phyloP scores from a whole-genome alignment of 2,888 invertebrate genomes.

The Macrosiphum euphorbiae region DNA sequence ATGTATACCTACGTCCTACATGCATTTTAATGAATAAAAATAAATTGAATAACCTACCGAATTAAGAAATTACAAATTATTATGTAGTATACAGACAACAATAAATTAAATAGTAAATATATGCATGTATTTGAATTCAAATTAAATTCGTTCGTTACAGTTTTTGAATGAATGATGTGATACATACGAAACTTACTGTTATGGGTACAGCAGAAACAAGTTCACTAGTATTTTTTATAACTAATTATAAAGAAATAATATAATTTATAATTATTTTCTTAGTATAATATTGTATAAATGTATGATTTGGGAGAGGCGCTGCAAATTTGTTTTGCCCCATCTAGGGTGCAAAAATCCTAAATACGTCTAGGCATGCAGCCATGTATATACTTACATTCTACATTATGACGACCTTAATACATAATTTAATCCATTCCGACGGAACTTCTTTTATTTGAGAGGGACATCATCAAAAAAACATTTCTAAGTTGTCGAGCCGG shows the following conservation, averaged over 20 bases:
- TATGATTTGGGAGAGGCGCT: not conserved
- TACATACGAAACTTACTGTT: no score
- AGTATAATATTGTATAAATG: not conserved
- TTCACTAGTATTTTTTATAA: not conserved
- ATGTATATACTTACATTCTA: not conserved
- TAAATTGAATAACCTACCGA: not conserved
- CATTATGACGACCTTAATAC: not conserved
- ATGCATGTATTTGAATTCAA: not conserved
- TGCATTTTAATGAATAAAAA: not conserved
- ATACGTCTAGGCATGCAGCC: not conserved
- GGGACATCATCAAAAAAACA: not conserved
- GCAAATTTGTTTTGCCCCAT: not conserved
- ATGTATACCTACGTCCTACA: no score
- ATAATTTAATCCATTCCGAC: not conserved
- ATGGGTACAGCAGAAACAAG: no score
- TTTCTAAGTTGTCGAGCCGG: not conserved
- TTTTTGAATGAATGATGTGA: not conserved
- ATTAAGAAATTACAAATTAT: not conserved
- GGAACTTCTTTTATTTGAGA: not conserved
- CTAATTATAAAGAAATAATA: not conserved
- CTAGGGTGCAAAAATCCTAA: not conserved
- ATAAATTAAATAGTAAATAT: not conserved
- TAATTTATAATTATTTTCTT: no score
- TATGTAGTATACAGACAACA: not conserved
- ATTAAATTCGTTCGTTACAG: not conserved